phyloP scores from a whole-genome alignment of 2,888 invertebrate genomes.

The Acronicta psi region DNA sequence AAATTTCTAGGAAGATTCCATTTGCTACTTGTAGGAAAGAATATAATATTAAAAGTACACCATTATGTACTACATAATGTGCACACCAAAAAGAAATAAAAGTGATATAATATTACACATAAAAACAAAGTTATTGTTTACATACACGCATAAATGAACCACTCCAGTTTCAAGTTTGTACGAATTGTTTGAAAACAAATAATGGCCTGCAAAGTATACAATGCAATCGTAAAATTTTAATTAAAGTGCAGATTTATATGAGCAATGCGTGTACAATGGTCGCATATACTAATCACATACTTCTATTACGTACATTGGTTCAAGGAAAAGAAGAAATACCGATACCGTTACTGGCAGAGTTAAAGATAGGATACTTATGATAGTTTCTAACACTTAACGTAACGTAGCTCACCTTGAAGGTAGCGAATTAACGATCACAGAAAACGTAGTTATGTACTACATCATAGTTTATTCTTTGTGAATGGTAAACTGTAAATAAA shows the following conservation, averaged over 20 bases:
- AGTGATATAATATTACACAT: background rate
- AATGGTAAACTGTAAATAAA: background rate
- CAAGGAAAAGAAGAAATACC: too few relatives aligned
- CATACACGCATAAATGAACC: conserved; percentile 1
- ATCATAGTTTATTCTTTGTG: background rate
- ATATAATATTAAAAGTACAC: too few relatives aligned
- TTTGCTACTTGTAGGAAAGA: background rate
- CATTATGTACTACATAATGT: too few relatives aligned
- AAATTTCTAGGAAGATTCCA: background rate
- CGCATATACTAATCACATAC: background rate
- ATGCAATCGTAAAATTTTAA: background rate
- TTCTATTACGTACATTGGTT: background rate
- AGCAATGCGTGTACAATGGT: background rate
- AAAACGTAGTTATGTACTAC: background rate
- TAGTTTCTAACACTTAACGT: background rate
- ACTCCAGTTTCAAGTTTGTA: background rate
- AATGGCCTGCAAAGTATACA: background rate
- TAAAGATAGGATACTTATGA: background rate
- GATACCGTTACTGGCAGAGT: background rate
- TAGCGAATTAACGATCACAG: background rate
- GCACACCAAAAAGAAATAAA: too few relatives aligned
- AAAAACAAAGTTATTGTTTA: background rate
- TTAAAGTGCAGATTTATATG: background rate
- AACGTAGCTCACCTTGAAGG: conserved; percentile 1
- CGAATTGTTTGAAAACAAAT: background rate